Percentiles rank a stretch among this genome's conserved stretches.
phyloP scores from a whole-genome alignment of 2,797 vertebrate species.

The Haliaeetus albicilla region DNA sequence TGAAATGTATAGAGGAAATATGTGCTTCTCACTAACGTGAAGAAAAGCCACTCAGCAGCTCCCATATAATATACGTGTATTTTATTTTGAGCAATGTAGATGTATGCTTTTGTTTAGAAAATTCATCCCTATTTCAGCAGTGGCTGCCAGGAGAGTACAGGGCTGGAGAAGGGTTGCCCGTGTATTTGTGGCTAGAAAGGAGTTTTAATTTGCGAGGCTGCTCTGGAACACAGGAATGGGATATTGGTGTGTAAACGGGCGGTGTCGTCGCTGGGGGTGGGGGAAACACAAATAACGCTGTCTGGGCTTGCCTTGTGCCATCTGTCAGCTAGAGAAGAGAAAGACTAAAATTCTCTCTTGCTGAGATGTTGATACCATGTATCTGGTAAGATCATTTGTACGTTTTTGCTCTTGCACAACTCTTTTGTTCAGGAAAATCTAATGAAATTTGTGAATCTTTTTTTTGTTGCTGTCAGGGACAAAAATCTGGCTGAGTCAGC shows the following conservation, averaged over 20 bases:
- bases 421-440: neutral
- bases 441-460: neutral
- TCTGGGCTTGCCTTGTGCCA: neutral
- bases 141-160: neutral
- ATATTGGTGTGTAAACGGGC: neutral
- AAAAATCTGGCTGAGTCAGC: slow-evolving; percentile 36
- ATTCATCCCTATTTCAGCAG: neutral
- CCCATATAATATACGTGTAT: neutral
- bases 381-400: neutral
- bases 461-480: neutral
- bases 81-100: neutral
- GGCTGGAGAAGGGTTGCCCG: neutral
- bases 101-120: neutral
- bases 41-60: neutral
- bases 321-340: neutral
- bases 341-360: neutral
- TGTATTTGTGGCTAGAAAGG: neutral
- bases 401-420: neutral
- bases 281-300: neutral
- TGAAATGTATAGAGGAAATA: neutral
- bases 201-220: neutral
- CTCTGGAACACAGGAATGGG: neutral
- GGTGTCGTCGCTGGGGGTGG: neutral
- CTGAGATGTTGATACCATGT: rapidly evolving
- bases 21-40: neutral